Base-by-base conservation (phyloP, 2,113 vertebrate genomes). In the Erpornis zantholeuca region DNA sequence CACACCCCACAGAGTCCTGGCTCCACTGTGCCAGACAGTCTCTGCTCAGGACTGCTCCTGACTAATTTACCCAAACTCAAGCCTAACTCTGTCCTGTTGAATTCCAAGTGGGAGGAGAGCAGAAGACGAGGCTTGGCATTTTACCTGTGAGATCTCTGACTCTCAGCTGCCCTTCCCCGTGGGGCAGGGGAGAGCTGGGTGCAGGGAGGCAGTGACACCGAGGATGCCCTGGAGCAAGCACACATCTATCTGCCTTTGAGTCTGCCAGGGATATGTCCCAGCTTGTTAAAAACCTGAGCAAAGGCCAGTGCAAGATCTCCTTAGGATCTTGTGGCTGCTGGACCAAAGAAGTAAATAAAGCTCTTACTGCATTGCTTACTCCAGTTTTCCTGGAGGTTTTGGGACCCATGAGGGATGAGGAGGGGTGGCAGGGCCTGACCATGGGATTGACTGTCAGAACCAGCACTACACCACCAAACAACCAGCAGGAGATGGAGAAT, bases 131-230 rank as follows among this genome's bases (percentile, higher is more conserved):
- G 70, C 6, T 63, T 84, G 69, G 64, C 21, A 27, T 45, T 75
- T 59, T 49, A 45, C 40, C 65, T 24, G 44, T 72, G 45, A 54
- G 40, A 15, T 60, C 4, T 3, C 33, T 59, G 66, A 42, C n/a
- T n/a, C 72, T 82, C 65, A 85, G 50, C 40, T 60, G 31, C 38
- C 69, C 49, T 59, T 61, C 44, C 31, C 24, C 14, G 8, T 0
- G 6, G 42, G 49, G 33, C 52, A 83, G 35, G 56, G 42, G 38
- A 68, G 42, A 61, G 69, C 57, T 82, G 71, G 60, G 49, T 3
- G 3, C 5, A 16, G 69, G 50, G n/a, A 53, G n/a, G 28, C 64
- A 64, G 35, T 54, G 59, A 50, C 68, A 59, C 31, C 0, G 0
- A 68, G 47, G 78, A 45, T 60, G 69, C 31, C 33, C 64, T 59